Percentiles rank a stretch among this genome's conserved stretches.
Conservation (phyloP, 1,140 invertebrate genomes). For the Drosophila truncata region DNA sequence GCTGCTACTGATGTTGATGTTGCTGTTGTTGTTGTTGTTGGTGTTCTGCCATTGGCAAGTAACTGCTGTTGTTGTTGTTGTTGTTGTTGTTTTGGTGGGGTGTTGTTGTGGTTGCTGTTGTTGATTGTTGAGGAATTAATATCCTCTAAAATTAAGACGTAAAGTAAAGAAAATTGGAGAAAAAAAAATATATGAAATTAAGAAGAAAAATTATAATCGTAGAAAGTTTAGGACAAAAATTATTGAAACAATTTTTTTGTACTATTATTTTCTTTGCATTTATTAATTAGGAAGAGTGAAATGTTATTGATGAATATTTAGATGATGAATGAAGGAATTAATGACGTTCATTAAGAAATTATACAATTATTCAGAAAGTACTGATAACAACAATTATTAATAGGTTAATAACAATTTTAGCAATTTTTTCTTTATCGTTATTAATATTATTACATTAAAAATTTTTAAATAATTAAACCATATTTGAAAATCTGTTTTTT, state of each 20-base stretch:
- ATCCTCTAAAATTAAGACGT: slow-evolving; percentile 54
- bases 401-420: neutral
- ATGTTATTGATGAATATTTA: neutral
- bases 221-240: slow-evolving; percentile 18
- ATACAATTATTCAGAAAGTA: neutral
- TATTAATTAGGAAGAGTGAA: neutral
- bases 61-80: slow-evolving; percentile 9
- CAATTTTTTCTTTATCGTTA: neutral
- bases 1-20: slow-evolving; percentile 11
- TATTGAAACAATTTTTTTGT: neutral
- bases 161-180: slow-evolving; percentile 32
- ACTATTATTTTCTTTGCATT: neutral
- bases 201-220: slow-evolving; percentile 29
- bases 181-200: slow-evolving; percentile 41
- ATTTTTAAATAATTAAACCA: neutral
- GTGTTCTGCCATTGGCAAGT: slow-evolving; percentile 14
- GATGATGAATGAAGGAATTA: neutral
- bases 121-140: slow-evolving; percentile 63
- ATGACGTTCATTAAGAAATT: neutral
- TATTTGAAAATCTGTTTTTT: neutral
- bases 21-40: slow-evolving; percentile 19
- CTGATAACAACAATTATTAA: neutral
- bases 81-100: slow-evolving; percentile 29
- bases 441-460: too few species aligned
- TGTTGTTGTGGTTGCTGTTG: slow-evolving; percentile 50